phyloP scores from a whole-genome alignment of 2,888 invertebrate species.

The Branchellion lobata region DNA sequence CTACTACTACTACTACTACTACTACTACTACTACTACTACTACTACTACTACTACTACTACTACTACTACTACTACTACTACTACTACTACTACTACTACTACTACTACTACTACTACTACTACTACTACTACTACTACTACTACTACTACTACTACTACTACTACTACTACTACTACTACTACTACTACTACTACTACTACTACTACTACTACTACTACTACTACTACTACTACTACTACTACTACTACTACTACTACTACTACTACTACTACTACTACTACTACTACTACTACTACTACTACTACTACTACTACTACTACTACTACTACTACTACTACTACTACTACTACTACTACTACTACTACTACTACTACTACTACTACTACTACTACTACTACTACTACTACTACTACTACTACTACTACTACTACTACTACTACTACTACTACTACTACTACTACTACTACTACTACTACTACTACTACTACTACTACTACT shows the following conservation, averaged over 20 bases:
- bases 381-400: slow-evolving; percentile 29
- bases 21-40: slow-evolving; percentile 29
- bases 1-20: slow-evolving; percentile 29
- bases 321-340: slow-evolving; percentile 27
- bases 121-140: slow-evolving; percentile 36
- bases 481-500: not conserved
- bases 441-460: slow-evolving; percentile 6
- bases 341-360: slow-evolving; percentile 29
- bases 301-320: slow-evolving; percentile 32
- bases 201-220: slow-evolving; percentile 23
- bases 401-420: slow-evolving; percentile 27
- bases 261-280: slow-evolving; percentile 35
- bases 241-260: slow-evolving; percentile 32
- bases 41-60: slow-evolving; percentile 27
- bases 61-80: slow-evolving; percentile 29
- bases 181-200: slow-evolving; percentile 26
- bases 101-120: slow-evolving; percentile 38
- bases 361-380: slow-evolving; percentile 27
- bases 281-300: slow-evolving; percentile 5
- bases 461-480: not conserved
- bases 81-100: slow-evolving; percentile 27
- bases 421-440: slow-evolving; percentile 14
- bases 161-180: slow-evolving; percentile 28
- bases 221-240: slow-evolving; percentile 30
- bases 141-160: slow-evolving; percentile 37